Conservation (phyloP, 1,140 invertebrate genomes). For the Caenorhabditis tropicalis region DNA sequence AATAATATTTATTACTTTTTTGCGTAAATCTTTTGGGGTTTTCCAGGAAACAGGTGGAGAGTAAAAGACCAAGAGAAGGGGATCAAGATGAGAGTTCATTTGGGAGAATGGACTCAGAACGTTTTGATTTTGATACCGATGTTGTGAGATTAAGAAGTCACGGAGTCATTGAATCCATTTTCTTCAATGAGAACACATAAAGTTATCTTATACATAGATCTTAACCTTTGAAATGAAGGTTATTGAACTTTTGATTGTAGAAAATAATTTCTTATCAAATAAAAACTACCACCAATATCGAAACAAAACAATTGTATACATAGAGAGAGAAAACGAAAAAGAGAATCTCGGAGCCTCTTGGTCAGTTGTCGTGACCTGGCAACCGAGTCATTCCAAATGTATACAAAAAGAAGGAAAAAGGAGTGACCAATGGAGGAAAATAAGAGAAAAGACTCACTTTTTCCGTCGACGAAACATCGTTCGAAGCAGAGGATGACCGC, state of each 20-base stretch:
- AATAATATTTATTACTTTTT: no score
- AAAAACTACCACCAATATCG: background rate
- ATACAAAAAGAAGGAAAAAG: background rate
- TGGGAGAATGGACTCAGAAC: background rate
- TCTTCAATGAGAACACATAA: no score
- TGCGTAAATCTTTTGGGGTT: background rate
- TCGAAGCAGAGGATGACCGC: background rate
- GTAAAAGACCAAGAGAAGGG: background rate
- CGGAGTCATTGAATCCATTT: no score
- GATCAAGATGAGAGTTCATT: background rate
- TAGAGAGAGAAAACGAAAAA: background rate
- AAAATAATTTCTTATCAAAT: background rate
- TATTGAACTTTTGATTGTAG: no score
- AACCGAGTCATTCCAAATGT: constrained; percentile 15
- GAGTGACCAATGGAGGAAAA: background rate
- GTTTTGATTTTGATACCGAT: background rate
- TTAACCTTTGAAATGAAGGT: no score
- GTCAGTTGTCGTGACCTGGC: constrained; percentile 24
- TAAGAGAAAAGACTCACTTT: constrained; percentile 13
- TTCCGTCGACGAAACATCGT: background rate
- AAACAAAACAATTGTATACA: constrained; percentile 9
- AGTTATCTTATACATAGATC: no score
- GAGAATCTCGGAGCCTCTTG: background rate
- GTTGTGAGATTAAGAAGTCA: no score
- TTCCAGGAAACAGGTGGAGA: background rate